These are phyloP conservation scores for Chaetorhynchus papuensis DNA, from an alignment of 2,113 vertebrate species.

Conservation along the genomic window DNA sequence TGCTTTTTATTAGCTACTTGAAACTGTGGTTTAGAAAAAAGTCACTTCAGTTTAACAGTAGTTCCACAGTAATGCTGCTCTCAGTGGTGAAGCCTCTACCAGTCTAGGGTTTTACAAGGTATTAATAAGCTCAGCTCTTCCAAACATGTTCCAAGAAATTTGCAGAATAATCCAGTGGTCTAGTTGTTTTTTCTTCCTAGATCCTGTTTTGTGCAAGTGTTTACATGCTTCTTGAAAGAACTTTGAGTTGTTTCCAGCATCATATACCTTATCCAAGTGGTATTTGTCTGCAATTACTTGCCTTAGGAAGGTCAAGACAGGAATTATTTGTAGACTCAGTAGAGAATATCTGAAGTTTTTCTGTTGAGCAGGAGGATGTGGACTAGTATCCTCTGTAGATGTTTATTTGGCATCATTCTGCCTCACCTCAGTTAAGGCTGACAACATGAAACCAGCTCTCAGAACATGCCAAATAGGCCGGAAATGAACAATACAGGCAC, in stretches of 20 bases:
- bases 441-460: neutral
- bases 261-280: rapidly evolving
- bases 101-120: neutral
- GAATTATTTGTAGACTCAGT: neutral
- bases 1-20: neutral
- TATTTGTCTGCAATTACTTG: neutral
- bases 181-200: neutral
- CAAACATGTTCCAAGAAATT: neutral
- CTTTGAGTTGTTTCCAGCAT: neutral
- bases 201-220: neutral
- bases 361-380: neutral
- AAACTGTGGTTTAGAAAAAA: neutral
- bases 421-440: neutral
- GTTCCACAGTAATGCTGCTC: neutral
- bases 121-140: neutral
- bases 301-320: neutral
- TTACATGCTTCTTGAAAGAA: neutral
- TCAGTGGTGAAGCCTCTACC: neutral
- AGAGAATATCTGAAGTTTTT: neutral
- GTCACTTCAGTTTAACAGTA: rapidly evolving
- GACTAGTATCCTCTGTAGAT: neutral
- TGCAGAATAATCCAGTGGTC: neutral
- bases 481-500: neutral
- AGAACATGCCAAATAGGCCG: neutral
- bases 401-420: neutral